A percentile compares a stretch with the other conserved stretches of the same genome.
Conservation (phyloP, 2,797 vertebrate species). For the Sarcoramphus papa region DNA sequence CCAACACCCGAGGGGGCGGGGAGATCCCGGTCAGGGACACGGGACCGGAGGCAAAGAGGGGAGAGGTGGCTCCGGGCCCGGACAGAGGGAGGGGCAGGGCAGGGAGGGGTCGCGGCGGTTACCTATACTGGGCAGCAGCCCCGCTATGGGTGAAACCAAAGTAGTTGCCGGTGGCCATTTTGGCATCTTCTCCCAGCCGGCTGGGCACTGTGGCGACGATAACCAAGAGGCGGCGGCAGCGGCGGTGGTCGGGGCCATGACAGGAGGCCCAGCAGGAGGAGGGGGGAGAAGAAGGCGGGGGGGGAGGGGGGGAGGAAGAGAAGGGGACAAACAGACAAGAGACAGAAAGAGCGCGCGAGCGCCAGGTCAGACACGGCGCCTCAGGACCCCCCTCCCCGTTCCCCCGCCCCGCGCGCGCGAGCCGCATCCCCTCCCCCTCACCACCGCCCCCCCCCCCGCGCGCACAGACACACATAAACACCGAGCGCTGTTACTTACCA, state of each 20-base stretch:
- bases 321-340: neutral
- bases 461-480: neutral
- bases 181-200: neutral
- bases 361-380: neutral
- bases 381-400: neutral
- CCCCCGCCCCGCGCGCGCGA: neutral
- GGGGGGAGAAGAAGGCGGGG: no score
- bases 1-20: neutral
- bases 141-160: neutral
- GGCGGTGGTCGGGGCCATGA: neutral
- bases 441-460: neutral
- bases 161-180: neutral
- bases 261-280: neutral
- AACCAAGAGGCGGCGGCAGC: neutral
- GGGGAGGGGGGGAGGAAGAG: neutral
- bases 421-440: neutral
- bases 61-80: neutral
- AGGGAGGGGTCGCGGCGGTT: neutral
- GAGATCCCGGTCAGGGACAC: neutral
- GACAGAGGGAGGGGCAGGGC: neutral
- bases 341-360: neutral
- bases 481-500: neutral
- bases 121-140: neutral
- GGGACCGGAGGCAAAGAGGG: neutral
- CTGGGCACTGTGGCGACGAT: neutral